Evolutionary conservation across 2,797 vertebrate species (phyloP), one percentile per base, ranked within the genome.

Genomic region (Sebastes oblongus): DNA sequence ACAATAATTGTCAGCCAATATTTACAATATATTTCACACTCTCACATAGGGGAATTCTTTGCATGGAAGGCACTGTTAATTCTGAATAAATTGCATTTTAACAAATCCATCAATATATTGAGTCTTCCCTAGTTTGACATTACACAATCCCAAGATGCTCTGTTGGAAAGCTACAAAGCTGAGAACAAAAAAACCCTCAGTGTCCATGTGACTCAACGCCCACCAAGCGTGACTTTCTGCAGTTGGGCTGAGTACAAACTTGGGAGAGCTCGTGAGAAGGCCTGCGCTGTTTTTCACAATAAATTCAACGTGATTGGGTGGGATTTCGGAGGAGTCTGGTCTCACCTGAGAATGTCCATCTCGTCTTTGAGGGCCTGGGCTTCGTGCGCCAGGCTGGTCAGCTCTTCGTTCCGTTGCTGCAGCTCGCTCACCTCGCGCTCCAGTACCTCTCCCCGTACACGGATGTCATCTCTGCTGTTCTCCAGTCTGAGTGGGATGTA

Each of bases 321-420:
- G 22, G 36, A 22, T 7, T 2, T 52, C 36, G 36, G 36, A 39
- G 36, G 36, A 0, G 0, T 29, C 24, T 5, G 20, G 8, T 56
- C 86, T 86, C 71, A 97, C 97, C 97, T 94, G 39, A 98, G 96
- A 13, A 97, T 96, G 42, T 98, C 97, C 97, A 98, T 98, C 91
- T 98, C 97, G 2, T 98, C 97, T 88, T 97, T 97, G 18, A 98
- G 94, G 0, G 93, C 87, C 91, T 97, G 97, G 0, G 97, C 97
- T 83, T 98, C 97, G 68, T 97, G 95, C 0, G 97, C 97, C 78
- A 98, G 94, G 84, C 96, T 96, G 74, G 95, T 97, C 83, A 98
- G 95, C 13, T 97, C 96, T 62, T 97, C 96, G 4, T 97, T 98
- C 2, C 96, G 95, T 12, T 93, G 96, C 64, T 96, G 96, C 84